These are phyloP conservation scores for Pygoscelis adeliae DNA, from an alignment of 2,113 vertebrate species.

Conservation along the genomic window DNA sequence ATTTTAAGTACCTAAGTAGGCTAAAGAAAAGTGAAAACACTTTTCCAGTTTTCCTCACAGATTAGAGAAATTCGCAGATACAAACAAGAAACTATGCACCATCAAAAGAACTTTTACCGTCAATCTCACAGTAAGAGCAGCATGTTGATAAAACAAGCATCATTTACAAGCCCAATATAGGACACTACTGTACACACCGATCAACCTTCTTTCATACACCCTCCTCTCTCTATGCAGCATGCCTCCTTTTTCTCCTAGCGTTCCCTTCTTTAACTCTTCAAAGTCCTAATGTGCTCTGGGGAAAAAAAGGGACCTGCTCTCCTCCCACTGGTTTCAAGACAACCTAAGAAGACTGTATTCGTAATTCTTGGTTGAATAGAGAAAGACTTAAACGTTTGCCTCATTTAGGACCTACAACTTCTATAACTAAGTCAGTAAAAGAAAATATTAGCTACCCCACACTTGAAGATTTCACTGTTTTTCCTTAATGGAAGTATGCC, in stretches of 20 bases:
- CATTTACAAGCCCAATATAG: background rate
- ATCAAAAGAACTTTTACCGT: background rate
- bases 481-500: background rate
- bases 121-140: background rate
- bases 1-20: background rate
- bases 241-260: background rate
- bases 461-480: background rate
- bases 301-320: background rate
- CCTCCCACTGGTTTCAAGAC: background rate
- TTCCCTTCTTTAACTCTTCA: background rate
- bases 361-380: background rate
- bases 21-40: background rate
- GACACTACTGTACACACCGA: background rate
- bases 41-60: background rate
- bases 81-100: background rate
- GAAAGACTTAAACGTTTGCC: background rate
- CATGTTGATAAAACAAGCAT: background rate
- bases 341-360: background rate
- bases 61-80: background rate
- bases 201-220: background rate
- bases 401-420: background rate
- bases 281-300: background rate
- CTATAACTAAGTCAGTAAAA: background rate
- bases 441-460: background rate
- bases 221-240: background rate